These are phyloP conservation scores for Molossus molossus DNA, from an alignment of 2,797 vertebrate species.

Conservation along the genomic window DNA sequence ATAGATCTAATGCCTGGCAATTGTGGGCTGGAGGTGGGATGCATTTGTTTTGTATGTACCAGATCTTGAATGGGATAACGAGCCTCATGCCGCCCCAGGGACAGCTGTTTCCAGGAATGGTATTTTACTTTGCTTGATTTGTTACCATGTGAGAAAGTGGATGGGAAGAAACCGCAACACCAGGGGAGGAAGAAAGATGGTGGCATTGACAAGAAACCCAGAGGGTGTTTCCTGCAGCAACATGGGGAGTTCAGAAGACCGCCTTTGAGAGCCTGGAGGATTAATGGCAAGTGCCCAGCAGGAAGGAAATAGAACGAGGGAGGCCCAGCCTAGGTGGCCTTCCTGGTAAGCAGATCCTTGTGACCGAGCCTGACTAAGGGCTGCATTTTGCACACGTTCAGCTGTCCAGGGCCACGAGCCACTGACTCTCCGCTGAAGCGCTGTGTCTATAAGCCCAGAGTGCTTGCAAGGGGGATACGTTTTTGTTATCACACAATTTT, in stretches of 20 bases:
- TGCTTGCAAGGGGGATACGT: neutral
- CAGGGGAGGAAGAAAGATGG: neutral
- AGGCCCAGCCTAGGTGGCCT: neutral
- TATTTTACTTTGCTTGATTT: slow-evolving; percentile 60
- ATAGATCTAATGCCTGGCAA: rapidly evolving
- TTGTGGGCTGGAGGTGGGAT: neutral
- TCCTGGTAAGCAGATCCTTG: neutral
- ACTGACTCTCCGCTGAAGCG: neutral
- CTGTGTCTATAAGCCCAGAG: neutral
- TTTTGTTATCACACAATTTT: neutral
- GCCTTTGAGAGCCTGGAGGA: neutral
- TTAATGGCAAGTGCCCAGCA: neutral
- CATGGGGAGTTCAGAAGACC: neutral
- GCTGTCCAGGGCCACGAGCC: neutral
- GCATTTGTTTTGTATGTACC: neutral
- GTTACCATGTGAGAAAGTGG: neutral
- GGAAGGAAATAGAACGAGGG: neutral
- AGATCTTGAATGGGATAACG: neutral
- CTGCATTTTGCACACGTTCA: neutral
- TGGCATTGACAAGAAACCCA: neutral
- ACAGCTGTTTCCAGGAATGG: slow-evolving; percentile 2
- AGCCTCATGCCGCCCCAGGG: neutral
- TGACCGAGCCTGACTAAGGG: neutral
- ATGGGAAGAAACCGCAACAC: neutral
- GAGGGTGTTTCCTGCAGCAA: neutral